Evolutionary conservation across 1,140 invertebrate genomes (phyloP).

Genomic region (Bathynomus jamesi): DNA sequence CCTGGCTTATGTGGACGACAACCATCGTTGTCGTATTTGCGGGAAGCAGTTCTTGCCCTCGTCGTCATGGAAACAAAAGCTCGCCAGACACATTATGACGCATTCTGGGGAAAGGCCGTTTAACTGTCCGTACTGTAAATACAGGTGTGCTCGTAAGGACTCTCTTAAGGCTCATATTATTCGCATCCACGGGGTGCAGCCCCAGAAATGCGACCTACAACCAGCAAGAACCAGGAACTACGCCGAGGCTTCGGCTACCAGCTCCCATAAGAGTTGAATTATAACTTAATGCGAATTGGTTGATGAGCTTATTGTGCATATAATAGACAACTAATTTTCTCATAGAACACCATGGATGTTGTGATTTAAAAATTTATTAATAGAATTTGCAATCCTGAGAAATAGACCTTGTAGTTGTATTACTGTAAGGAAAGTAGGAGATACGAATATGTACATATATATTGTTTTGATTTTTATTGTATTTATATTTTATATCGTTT

Average conservation of each 20-base stretch:
- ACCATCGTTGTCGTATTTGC: slow-evolving; percentile 31
- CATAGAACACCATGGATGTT: too few species aligned
- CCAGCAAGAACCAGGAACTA: background rate
- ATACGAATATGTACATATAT: too few species aligned
- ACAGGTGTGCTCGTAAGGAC: slow-evolving; percentile 35
- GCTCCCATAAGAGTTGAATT: background rate
- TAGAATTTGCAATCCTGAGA: too few species aligned
- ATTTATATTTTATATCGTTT: too few species aligned
- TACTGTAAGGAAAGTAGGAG: too few species aligned
- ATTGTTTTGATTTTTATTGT: too few species aligned
- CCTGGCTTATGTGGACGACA: slow-evolving; percentile 30
- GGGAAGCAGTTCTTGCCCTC: slow-evolving; percentile 37
- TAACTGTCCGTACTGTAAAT: slow-evolving; percentile 29
- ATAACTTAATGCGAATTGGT: too few species aligned
- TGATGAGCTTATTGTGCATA: too few species aligned
- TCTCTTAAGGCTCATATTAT: slow-evolving; percentile 30
- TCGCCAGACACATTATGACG: slow-evolving; percentile 34
- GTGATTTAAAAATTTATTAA: too few species aligned
- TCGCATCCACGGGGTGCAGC: slow-evolving; percentile 24
- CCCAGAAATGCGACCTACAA: background rate
- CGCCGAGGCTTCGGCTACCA: background rate
- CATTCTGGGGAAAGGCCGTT: slow-evolving; percentile 36
- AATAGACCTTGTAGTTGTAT: too few species aligned
- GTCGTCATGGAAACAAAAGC: slow-evolving; percentile 35
- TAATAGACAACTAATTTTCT: too few species aligned